These are phyloP conservation scores for Unio pictorum DNA, from an alignment of 2,888 invertebrate genomes.

Conservation along the genomic window DNA sequence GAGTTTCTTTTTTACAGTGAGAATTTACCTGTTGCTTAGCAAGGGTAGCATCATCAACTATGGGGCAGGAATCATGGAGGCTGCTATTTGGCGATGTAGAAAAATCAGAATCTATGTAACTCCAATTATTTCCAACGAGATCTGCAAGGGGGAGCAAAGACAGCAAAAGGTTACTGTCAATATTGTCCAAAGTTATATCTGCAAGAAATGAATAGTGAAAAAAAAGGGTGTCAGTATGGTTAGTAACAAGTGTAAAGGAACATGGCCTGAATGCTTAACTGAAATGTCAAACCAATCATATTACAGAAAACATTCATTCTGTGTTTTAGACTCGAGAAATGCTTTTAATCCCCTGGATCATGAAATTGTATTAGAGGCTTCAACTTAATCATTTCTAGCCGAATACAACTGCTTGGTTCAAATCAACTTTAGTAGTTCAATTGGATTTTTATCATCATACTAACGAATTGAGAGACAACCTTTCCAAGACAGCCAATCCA, in stretches of 20 bases:
- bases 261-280: too few species aligned
- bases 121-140: constrained; percentile 48
- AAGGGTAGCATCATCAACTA: constrained; percentile 53
- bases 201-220: constrained; percentile 20
- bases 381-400: too few species aligned
- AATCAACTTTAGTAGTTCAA: too few species aligned
- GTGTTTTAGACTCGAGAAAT: too few species aligned
- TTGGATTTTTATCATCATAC: too few species aligned
- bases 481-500: too few species aligned
- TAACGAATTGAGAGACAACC: too few species aligned
- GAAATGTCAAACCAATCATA: too few species aligned
- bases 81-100: constrained; percentile 36
- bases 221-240: constrained; percentile 16
- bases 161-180: constrained; percentile 50
- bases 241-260: not conserved
- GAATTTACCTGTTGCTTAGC: constrained; percentile 59
- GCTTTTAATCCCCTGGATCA: too few species aligned
- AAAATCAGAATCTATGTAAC: constrained; percentile 58
- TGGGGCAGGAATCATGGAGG: constrained; percentile 28
- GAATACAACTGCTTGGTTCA: too few species aligned
- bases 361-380: too few species aligned
- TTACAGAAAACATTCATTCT: too few species aligned
- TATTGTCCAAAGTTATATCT: constrained; percentile 51
- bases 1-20: not conserved
- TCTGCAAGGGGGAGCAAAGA: constrained; percentile 54